Evolutionary conservation across 2,888 invertebrate genomes (phyloP), one percentile per base, ranked within the genome.

Genomic region (Margaritifera margaritifera): DNA sequence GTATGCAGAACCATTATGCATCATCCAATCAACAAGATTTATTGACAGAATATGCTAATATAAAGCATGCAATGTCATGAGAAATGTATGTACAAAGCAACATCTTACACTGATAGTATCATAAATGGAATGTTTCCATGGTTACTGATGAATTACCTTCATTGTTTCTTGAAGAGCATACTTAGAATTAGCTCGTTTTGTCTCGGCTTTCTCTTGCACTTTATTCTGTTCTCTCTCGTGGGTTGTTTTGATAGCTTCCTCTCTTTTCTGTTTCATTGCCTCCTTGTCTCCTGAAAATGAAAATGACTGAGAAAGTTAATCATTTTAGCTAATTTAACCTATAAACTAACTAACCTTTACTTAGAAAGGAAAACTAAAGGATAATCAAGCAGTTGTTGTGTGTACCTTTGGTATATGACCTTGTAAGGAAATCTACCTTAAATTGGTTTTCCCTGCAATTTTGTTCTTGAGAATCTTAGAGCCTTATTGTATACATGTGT

Each of bases 91-190:
- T 42, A 42, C 42, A 42, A 42, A 42, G 42, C 15, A n/a, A n/a
- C n/a, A 42, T 42, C 42, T 42, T 42, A 42, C 42, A 42, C 1
- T 42, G 11, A 42, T 42, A 42, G 42, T 42, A 11, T 42, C 11
- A 42, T 3, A 42, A 42, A 15, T 15, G 42, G 11, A 42, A 42
- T 42, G 42, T 42, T 42, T 42, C 42, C 4, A 11, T 42, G 42
- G 42, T 42, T 42, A 42, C 1, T 42, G 42, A 11, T 42, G 0
- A 4, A 42, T 1, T 42, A 93, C 88, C 78, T 91, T 89, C 77
- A 94, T 92, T 85, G 93, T 93, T 83, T 93, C 91, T 62, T 90
- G 90, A 0, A 93, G 91, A 6, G 93, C 92, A 78, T 92, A 92
- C 77, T 85, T 85, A 62, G 87, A 86, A 72, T 82, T 79, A 24